Percentiles rank a stretch among this genome's conserved stretches.
Evolutionary conservation across 2,113 vertebrate genomes (phyloP).

Genomic region (Elachura formosa): DNA sequence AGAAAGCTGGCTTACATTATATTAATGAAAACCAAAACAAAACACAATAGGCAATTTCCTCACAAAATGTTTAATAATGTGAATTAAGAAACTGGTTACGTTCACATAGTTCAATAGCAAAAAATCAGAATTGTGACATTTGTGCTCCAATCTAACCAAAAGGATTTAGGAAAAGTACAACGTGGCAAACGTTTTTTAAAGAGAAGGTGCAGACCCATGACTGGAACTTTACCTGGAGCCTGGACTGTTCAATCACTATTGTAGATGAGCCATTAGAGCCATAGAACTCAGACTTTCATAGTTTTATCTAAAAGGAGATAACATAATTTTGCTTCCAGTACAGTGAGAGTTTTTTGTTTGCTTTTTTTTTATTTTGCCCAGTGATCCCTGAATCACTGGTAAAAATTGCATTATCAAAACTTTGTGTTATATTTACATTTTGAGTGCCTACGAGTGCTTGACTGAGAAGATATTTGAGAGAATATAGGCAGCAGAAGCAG

Average conservation of each 20-base stretch:
- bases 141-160: not conserved
- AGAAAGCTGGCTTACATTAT: not conserved
- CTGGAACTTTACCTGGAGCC: not conserved
- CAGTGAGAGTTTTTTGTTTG: not conserved
- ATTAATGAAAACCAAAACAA: conserved; percentile 36
- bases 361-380: not conserved
- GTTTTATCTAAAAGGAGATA: not conserved
- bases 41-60: conserved; percentile 33
- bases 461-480: not conserved
- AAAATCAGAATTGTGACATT: not conserved
- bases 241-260: not conserved
- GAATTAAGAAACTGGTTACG: not conserved
- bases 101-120: not conserved
- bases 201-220: not conserved
- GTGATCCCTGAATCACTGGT: not conserved
- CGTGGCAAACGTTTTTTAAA: not conserved
- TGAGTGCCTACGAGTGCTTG: not conserved
- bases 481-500: not conserved
- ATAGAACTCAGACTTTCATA: not conserved
- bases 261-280: not conserved
- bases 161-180: not conserved
- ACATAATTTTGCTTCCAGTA: not conserved
- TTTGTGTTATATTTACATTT: not conserved
- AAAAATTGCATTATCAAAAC: not conserved
- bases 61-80: conserved; percentile 16